Evolutionary conservation across 2,888 invertebrate genomes (phyloP).

Genomic region (Emmelina monodactyla): DNA sequence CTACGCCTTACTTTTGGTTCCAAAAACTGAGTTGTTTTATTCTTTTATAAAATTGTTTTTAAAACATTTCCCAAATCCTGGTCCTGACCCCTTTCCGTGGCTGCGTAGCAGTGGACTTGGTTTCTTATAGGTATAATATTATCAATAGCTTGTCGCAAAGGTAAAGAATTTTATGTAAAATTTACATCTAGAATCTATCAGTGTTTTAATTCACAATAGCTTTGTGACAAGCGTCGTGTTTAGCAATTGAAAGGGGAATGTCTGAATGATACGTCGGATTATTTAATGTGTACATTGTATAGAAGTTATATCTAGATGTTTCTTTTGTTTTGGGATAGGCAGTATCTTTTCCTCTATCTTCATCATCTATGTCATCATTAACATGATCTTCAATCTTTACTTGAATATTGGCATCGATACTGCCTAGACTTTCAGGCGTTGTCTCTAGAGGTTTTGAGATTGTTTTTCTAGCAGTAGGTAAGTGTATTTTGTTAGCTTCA

Average conservation of each 20-base stretch:
- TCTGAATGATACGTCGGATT: conserved; percentile 29
- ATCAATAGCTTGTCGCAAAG: conserved; percentile 58
- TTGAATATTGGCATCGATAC: conserved; percentile 38
- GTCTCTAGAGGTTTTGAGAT: too few relatives aligned
- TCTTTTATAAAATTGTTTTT: not conserved
- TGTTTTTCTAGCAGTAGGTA: conserved; percentile 58
- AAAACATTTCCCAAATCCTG: conserved; percentile 16
- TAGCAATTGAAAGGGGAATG: conserved; percentile 33
- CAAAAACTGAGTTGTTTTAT: not conserved
- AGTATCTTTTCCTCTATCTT: conserved; percentile 43
- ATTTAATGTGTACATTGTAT: conserved; percentile 55
- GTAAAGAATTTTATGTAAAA: conserved; percentile 33
- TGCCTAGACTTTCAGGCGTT: conserved; percentile 31
- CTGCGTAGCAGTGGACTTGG: conserved; percentile 65
- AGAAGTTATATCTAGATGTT: conserved; percentile 58
- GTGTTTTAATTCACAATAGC: conserved; percentile 30
- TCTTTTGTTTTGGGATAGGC: conserved; percentile 51
- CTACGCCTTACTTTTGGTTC: conserved; percentile 6
- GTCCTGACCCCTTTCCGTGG: conserved; percentile 29
- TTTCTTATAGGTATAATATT: conserved; percentile 56
- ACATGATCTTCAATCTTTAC: too few relatives aligned
- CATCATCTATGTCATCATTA: conserved; percentile 14
- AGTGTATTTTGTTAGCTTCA: conserved; percentile 65
- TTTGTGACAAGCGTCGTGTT: conserved; percentile 50
- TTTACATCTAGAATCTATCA: conserved; percentile 27